phyloP scores from a whole-genome alignment of 2,888 invertebrate genomes.

The Drosophila phalerata region DNA sequence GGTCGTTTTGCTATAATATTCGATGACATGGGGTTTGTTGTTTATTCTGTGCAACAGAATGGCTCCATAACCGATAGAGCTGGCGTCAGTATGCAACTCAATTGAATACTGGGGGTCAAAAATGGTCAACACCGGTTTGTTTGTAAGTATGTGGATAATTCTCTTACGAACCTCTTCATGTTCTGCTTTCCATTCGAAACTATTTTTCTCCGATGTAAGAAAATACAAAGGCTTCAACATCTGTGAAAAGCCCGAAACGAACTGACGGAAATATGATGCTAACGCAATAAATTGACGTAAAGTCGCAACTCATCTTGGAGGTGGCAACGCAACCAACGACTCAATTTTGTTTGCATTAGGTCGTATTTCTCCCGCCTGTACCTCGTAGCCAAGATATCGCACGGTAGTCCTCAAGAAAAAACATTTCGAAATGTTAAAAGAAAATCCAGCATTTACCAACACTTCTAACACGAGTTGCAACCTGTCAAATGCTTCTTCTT shows the following conservation, averaged over 20 bases:
- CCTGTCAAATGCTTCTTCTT: background rate
- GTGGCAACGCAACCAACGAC: slow-evolving; percentile 4
- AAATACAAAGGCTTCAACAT: slow-evolving; percentile 10
- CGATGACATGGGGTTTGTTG: too few relatives aligned
- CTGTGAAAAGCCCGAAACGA: slow-evolving; percentile 11
- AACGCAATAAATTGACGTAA: slow-evolving; percentile 24
- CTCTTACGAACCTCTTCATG: too few relatives aligned
- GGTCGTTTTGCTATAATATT: too few relatives aligned
- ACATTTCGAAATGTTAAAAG: slow-evolving; percentile 8
- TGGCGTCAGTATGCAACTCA: too few relatives aligned
- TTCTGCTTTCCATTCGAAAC: too few relatives aligned
- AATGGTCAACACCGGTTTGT: too few relatives aligned
- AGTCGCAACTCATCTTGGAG: background rate
- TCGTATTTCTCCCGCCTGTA: background rate
- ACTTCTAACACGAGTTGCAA: background rate
- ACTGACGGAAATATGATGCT: slow-evolving; percentile 22
- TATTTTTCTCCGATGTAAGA: slow-evolving; percentile 20
- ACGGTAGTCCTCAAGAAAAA: background rate
- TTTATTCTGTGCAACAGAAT: too few relatives aligned
- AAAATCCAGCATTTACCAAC: background rate
- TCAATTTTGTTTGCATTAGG: background rate
- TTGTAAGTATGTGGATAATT: too few relatives aligned
- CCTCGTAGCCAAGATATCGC: background rate
- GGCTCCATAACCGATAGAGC: too few relatives aligned
- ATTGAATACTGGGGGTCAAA: too few relatives aligned